phyloP scores from a whole-genome alignment of 2,113 vertebrate species.

The Limnothrissa miodon region DNA sequence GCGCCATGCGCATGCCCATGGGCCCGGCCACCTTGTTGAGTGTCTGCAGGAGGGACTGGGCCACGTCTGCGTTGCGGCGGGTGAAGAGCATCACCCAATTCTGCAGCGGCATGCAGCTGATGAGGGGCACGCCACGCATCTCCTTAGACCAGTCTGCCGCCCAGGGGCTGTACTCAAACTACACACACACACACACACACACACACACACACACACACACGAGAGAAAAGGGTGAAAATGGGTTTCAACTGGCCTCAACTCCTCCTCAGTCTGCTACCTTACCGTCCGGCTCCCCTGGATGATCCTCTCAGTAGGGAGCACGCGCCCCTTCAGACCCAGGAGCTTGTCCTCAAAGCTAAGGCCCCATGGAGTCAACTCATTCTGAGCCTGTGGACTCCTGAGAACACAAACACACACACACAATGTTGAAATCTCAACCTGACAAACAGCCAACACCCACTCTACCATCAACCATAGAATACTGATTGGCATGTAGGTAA shows the following conservation, averaged over 20 bases:
- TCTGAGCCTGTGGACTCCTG: slow-evolving; percentile 80
- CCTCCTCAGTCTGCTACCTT: slow-evolving; percentile 31
- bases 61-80: slow-evolving; percentile 70
- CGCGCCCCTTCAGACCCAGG: slow-evolving; percentile 78
- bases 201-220: neutral
- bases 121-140: slow-evolving; percentile 77
- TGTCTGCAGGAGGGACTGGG: slow-evolving; percentile 77
- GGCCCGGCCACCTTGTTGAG: slow-evolving; percentile 79
- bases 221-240: neutral
- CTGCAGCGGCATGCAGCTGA: slow-evolving; percentile 70
- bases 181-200: neutral
- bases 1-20: slow-evolving; percentile 79
- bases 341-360: slow-evolving; percentile 83
- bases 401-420: slow-evolving; percentile 28
- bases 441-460: no score
- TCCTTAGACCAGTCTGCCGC: slow-evolving; percentile 87
- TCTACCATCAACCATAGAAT: no score
- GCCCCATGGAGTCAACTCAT: slow-evolving; percentile 85
- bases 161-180: slow-evolving; percentile 84
- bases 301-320: slow-evolving; percentile 84
- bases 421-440: neutral
- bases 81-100: slow-evolving; percentile 85
- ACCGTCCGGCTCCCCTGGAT: slow-evolving; percentile 78
- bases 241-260: neutral
- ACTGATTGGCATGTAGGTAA: no score